A percentile compares a stretch with the other conserved stretches of the same genome.
Conservation (phyloP, 2,797 vertebrate genomes). For the Sebastes glaucus region DNA sequence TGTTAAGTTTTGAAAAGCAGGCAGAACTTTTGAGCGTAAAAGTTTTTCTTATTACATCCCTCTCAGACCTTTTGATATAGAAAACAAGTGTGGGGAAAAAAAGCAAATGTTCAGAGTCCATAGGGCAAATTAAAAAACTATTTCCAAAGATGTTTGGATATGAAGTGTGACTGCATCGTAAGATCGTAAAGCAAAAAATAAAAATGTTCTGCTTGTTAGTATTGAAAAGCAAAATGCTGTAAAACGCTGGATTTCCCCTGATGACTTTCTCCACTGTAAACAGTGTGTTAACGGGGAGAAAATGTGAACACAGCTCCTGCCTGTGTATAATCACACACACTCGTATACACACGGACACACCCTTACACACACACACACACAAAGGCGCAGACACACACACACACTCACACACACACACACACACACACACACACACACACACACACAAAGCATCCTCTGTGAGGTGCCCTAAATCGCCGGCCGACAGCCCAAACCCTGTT, state of each 20-base stretch:
- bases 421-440: conserved; percentile 77
- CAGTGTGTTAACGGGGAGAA: conserved; percentile 28
- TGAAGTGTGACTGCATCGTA: not conserved
- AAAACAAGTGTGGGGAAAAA: not conserved
- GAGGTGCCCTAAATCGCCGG: conserved; percentile 75
- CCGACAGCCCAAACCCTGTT: conserved; percentile 75
- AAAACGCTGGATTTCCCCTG: conserved; percentile 5
- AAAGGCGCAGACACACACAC: conserved; percentile 42
- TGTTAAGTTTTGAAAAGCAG: not conserved
- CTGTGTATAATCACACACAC: conserved; percentile 29
- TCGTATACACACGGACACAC: conserved; percentile 29
- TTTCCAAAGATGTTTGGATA: not conserved
- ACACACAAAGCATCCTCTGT: conserved; percentile 84
- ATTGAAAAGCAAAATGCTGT: not conserved
- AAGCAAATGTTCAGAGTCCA: not conserved
- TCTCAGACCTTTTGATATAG: not conserved
- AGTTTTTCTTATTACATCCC: not conserved
- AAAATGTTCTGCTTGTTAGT: not conserved
- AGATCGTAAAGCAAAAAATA: not conserved
- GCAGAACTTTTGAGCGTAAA: not conserved
- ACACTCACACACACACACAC: conserved; percentile 65
- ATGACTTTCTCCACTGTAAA: conserved; percentile 33
- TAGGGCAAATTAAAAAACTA: not conserved
- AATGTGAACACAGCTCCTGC: conserved; percentile 53
- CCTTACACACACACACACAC: conserved; percentile 13